Evolutionary conservation across 2,113 vertebrate species (phyloP), one percentile per base, ranked within the genome.

Genomic region (Irena cyanogastra): DNA sequence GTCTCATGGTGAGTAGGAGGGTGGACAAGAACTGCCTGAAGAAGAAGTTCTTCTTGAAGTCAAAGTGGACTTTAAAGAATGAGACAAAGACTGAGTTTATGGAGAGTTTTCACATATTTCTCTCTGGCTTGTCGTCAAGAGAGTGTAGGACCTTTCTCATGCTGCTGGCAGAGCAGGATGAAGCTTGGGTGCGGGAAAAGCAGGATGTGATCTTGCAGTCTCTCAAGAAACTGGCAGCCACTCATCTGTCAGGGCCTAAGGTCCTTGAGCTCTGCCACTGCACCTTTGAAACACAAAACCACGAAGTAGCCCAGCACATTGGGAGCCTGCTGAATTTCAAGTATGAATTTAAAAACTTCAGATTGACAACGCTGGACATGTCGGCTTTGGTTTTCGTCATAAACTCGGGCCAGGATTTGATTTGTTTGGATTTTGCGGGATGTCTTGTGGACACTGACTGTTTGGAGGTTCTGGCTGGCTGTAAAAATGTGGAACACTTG

Each of bases 231-330:
- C 60, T 98, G 50, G 98, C 98, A 30, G 49, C 84, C 66, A 98
- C 88, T 59, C 97, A 70, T 22, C 97, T 98, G n/a, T 98, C 98
- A 1, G 99, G 99, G 8, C 99, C 99, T 12, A 99, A 99, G 94
- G 93, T 99, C 28, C 79, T 98, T 9, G 98, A 99, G 92, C 97
- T 99, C 75, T 99, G 98, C 81, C 98, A 98, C 69, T 99, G 98
- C 50, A 95, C 98, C 5, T 97, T 97, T 37, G 99, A 99, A 97
- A 98, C 98, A 0, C 98, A 99, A 93, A 97, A 98, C 77, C 54
- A 68, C 0, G 18, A 96, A 22, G 88, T 99, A 91, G 98, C 98
- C 7, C 72, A 78, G 56, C 90, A 94, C 11, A 30, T 98, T 3
- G 98, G 94, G 27, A 92, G 71, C 19, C 97, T 97, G 86, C 95